Base-by-base conservation (phyloP, 2,797 vertebrate species). In the Myripristis jacobus region DNA sequence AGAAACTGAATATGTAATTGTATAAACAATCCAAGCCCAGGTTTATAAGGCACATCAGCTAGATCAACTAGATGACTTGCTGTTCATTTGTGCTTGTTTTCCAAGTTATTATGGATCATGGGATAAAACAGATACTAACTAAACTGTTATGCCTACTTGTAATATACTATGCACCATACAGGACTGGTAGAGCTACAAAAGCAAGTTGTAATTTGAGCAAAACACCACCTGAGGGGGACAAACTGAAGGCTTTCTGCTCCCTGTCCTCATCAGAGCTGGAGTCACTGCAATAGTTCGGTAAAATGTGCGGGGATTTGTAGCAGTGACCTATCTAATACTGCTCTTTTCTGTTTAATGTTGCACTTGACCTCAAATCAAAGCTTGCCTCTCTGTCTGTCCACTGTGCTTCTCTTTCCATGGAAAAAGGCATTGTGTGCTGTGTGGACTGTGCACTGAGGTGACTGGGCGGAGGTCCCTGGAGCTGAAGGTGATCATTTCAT, bases 201-300 rank as follows among this genome's bases (percentile, higher is more conserved):
- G 25, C 4, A 7, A 46, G 6, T 2, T 85, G 82, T 62, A 86
- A 73, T 84, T 80, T 64, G 73, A 29, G 2, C 29, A 61, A 52
- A 73, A 29, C 22, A 61, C 82, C 84, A 87, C 80, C 63, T 25
- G 85, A 69, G 72, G 87, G 88, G 6, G 77, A 84, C 86, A 88
- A 75, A 89, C 51, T 13, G 3, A 50, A 60, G 34, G n/a, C n/a
- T 47, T 61, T 55, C 73, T 66, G 38, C 38, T 70, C 54, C 27
- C 51, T 44, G 48, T 60, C 36, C n/a, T 59, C 24, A 44, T 68
- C 57, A 57, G 25, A 58, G 21, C 13, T 51, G 1, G 64, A 69
- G 51, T 59, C 56, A 58, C 29, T 55, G 21, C 53, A 65, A 41
- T 24, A 18, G 3, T 16, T 38, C 53, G 67, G 29, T 43, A 18